These are phyloP conservation scores for Paracentrotus lividus DNA, from an alignment of 53 echinoderm and acorn worm genomes.

Conservation along the genomic window DNA sequence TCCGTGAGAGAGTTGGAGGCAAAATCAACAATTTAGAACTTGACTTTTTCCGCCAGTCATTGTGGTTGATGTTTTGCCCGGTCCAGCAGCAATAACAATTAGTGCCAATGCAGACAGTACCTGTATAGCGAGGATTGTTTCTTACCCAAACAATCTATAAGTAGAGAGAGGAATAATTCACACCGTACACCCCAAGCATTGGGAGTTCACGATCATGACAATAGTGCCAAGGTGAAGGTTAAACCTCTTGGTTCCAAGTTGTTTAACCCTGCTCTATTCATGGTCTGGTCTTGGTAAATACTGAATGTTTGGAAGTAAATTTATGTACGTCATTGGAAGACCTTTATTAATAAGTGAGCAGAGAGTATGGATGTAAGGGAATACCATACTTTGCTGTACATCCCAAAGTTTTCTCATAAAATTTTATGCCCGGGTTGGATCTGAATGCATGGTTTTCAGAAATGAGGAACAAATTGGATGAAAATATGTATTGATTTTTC, in stretches of 20 bases:
- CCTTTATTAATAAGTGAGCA: not conserved
- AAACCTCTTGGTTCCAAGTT: not conserved
- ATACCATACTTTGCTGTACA: not conserved
- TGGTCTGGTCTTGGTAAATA: conserved; percentile 1
- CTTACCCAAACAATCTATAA: conserved; percentile 6
- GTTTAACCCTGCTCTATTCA: conserved; percentile 19
- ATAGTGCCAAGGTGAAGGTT: not conserved
- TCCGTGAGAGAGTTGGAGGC: conserved; percentile 18
- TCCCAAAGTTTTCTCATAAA: not conserved
- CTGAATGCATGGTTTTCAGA: no score
- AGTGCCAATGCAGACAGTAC: not conserved
- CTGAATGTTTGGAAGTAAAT: not conserved
- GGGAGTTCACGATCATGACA: no score
- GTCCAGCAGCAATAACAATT: conserved; percentile 44
- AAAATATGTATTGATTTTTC: no score
- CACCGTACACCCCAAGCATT: conserved; percentile 37
- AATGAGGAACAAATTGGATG: no score
- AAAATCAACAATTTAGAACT: conserved; percentile 32
- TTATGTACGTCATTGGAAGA: not conserved
- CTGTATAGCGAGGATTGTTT: not conserved
- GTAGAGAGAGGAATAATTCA: not conserved
- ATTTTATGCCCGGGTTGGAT: no score
- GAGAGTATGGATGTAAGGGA: not conserved
- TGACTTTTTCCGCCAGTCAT: not conserved
- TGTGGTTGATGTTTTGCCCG: not conserved